These are phyloP conservation scores for Halocynthia roretzi DNA, from an alignment of 23 tunicate species.

Conservation along the genomic window DNA sequence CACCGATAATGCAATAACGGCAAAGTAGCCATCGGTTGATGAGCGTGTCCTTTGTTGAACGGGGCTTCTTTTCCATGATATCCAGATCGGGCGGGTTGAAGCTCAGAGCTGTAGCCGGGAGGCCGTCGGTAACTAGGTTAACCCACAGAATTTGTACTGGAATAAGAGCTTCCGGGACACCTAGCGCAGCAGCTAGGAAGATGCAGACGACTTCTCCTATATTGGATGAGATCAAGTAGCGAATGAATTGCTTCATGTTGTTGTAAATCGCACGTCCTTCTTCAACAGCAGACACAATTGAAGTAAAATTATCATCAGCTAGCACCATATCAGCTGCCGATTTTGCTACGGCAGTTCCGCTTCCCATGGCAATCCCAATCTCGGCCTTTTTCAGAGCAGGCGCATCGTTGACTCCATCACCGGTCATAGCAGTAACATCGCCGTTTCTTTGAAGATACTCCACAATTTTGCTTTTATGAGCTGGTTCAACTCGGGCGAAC, in stretches of 20 bases:
- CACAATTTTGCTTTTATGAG: conserved; percentile 94
- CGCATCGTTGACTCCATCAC: conserved; percentile 98
- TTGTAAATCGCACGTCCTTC: conserved; percentile 99
- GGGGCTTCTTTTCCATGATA: conserved; percentile 81
- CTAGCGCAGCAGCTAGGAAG: conserved; percentile 96
- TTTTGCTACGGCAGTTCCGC: conserved; percentile 97
- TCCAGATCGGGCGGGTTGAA: conserved; percentile 97
- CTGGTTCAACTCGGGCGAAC: conserved; percentile 97
- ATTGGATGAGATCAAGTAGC: conserved; percentile 94
- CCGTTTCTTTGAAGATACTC: conserved; percentile 85
- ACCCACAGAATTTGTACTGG: conserved; percentile 98
- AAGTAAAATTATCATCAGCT: conserved; percentile 96
- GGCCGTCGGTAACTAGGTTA: conserved; percentile 94
- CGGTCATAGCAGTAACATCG: conserved; percentile 98
- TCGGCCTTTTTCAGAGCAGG: conserved; percentile 96
- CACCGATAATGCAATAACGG: conserved; percentile 92
- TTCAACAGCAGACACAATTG: conserved; percentile 97
- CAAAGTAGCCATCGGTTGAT: conserved; percentile 81
- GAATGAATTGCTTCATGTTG: conserved; percentile 98
- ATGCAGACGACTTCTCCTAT: conserved; percentile 99
- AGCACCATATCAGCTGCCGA: conserved; percentile 95
- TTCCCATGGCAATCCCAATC: conserved; percentile 97
- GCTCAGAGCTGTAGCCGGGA: conserved; percentile 96
- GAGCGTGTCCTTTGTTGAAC: conserved; percentile 87
- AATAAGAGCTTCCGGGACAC: conserved; percentile 95